Evolutionary conservation across 2,888 invertebrate genomes (phyloP), one percentile per base, ranked within the genome.

Genomic region (Scelioninae gen. 1): DNA sequence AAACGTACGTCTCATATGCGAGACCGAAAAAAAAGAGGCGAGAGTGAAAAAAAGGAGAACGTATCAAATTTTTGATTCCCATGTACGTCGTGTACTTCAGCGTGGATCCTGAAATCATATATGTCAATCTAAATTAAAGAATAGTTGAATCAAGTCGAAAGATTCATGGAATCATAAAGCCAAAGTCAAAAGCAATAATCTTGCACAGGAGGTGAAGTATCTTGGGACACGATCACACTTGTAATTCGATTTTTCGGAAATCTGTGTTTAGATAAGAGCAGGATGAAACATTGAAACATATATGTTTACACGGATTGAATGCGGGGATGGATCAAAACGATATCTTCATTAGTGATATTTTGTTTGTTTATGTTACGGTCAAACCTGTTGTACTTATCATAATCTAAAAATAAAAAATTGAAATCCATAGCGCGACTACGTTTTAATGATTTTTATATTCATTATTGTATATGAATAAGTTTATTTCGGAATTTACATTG

Each of bases 21-120:
- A 63, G 13, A 31, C 15, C 5, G 32, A 23, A 23, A 23, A n/a
- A n/a, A 23, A 23, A 23, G 23, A 4, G 23, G 23, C 23, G 4
- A 40, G 10, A 45, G 45, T 6, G 15, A 55, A 66, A 47, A 31
- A 63, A 62, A 13, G 10, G 38, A 2, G 38, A 38, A 53, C 32
- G 58, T 78, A 78, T 69, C 65, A 72, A 38, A 72, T 66, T 79
- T 49, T 66, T 79, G 63, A 77, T 77, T 77, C 69, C 56, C 77
- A 69, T 63, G 68, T 62, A 68, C 16, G 32, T 34, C 76, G 10
- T 55, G 66, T 65, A 65, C 40, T 66, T 58, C 51, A 51, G 56
- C 66, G 32, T 49, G 68, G 38, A 66, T 66, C 68, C 32, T 51
- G 69, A 32, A 78, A 56, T 65, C 78, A 49, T 47, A 47, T 53